These are phyloP conservation scores for Butorides virescens DNA, from an alignment of 2,113 vertebrate species.

Conservation along the genomic window DNA sequence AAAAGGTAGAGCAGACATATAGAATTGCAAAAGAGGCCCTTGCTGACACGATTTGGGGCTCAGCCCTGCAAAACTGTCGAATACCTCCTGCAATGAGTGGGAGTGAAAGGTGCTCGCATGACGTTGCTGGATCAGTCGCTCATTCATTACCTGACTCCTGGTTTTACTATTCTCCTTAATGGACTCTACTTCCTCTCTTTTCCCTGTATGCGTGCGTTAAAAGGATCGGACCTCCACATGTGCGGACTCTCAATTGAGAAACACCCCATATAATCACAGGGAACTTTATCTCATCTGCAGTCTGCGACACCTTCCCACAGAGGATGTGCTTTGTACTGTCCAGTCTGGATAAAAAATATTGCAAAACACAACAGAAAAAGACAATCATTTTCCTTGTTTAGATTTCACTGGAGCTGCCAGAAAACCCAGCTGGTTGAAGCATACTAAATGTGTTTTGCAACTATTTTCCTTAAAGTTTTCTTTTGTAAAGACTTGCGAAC, in stretches of 20 bases:
- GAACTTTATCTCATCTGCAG: constrained; percentile 45
- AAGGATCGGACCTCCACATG: constrained; percentile 1
- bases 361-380: constrained; percentile 28
- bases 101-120: constrained; percentile 20
- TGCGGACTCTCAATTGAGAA: constrained; percentile 16
- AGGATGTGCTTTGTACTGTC: constrained; percentile 53
- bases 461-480: constrained; percentile 22
- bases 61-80: not conserved
- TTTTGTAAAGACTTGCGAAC: not conserved
- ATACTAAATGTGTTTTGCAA: constrained; percentile 17
- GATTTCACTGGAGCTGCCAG: constrained; percentile 47
- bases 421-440: constrained; percentile 57
- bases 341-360: not conserved
- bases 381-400: constrained; percentile 55
- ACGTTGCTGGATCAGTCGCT: not conserved
- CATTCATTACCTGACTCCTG: constrained; percentile 36
- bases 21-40: constrained; percentile 65
- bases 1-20: constrained; percentile 57
- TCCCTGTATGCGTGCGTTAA: not conserved
- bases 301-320: constrained; percentile 27
- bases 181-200: constrained; percentile 45
- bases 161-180: constrained; percentile 54
- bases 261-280: constrained; percentile 52
- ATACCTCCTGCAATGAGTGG: constrained; percentile 9
- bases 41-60: not conserved